Evolutionary conservation across 2,888 invertebrate genomes (phyloP).

Genomic region (Mimumesa dahlbomi): DNA sequence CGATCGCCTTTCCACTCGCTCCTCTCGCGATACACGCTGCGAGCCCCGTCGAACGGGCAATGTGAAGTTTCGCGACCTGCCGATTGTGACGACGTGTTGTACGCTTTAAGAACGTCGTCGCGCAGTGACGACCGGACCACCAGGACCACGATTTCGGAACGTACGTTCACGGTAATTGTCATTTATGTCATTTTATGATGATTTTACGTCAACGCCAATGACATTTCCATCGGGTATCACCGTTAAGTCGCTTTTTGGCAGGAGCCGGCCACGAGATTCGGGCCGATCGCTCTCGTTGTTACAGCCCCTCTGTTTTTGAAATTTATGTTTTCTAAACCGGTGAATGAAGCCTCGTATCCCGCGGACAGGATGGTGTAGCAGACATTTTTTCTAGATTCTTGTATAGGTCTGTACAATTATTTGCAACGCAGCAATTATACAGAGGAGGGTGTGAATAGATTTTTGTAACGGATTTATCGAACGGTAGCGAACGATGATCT

Average conservation of each 20-base stretch:
- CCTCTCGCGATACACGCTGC: not conserved
- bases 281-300: too few relatives aligned
- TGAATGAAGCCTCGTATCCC: too few relatives aligned
- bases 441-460: too few relatives aligned
- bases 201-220: not conserved
- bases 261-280: not conserved
- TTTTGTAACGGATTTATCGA: too few relatives aligned
- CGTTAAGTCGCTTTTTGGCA: not conserved
- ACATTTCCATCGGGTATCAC: not conserved
- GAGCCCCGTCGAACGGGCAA: not conserved
- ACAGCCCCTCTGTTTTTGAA: too few relatives aligned
- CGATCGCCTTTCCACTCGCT: not conserved
- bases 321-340: too few relatives aligned
- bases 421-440: too few relatives aligned
- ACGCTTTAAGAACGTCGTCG: constrained; percentile 17
- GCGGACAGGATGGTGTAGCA: too few relatives aligned
- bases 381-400: too few relatives aligned
- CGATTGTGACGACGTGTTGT: constrained; percentile 14
- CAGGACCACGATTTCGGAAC: constrained; percentile 5
- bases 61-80: constrained; percentile 14
- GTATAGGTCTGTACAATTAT: too few relatives aligned
- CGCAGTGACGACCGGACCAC: constrained; percentile 10
- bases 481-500: too few relatives aligned
- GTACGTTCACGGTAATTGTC: constrained; percentile 30
- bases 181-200: not conserved